Percentiles rank a stretch among this genome's conserved stretches.
These are phyloP conservation scores for Cryptophagus acutangulus DNA, from an alignment of 2,888 invertebrate genomes.

Conservation along the genomic window DNA sequence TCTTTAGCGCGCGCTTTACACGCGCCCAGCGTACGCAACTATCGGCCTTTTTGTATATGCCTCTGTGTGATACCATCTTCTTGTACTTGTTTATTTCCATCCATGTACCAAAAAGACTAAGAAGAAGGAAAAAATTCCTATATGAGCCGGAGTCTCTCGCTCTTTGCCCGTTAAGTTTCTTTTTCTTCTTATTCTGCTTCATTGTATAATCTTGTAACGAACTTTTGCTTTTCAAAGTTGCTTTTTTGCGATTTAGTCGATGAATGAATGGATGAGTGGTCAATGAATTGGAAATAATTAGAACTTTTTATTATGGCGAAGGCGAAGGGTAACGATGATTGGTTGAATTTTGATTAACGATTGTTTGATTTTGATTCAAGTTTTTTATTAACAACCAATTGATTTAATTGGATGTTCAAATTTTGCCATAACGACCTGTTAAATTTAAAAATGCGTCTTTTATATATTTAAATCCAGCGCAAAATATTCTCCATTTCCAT, in stretches of 20 bases:
- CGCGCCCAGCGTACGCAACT: slow-evolving; percentile 42
- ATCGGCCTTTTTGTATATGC: slow-evolving; percentile 20
- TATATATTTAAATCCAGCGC: no score
- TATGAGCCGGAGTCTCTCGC: no score
- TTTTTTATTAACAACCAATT: no score
- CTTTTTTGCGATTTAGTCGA: slow-evolving; percentile 9
- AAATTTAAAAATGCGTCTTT: no score
- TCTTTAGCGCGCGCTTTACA: slow-evolving; percentile 45
- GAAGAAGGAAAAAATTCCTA: slow-evolving; percentile 5
- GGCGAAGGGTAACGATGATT: no score
- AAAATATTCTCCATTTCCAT: no score
- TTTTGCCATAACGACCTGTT: no score
- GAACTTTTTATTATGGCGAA: no score
- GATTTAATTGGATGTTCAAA: no score
- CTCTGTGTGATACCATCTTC: slow-evolving; percentile 14
- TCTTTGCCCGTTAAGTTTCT: slow-evolving; percentile 17
- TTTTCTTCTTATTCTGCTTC: slow-evolving; percentile 24
- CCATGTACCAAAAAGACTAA: background rate
- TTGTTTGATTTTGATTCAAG: no score
- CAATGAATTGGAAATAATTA: slow-evolving; percentile 21
- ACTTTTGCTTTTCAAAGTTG: slow-evolving; percentile 26
- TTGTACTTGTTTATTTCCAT: background rate
- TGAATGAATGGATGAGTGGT: slow-evolving; percentile 11
- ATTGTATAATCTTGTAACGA: slow-evolving; percentile 28
- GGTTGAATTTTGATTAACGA: no score